A percentile compares a stretch with the other conserved stretches of the same genome.
Evolutionary conservation across 2,113 vertebrate species (phyloP).

Genomic region (Myxocyprinus asiaticus): DNA sequence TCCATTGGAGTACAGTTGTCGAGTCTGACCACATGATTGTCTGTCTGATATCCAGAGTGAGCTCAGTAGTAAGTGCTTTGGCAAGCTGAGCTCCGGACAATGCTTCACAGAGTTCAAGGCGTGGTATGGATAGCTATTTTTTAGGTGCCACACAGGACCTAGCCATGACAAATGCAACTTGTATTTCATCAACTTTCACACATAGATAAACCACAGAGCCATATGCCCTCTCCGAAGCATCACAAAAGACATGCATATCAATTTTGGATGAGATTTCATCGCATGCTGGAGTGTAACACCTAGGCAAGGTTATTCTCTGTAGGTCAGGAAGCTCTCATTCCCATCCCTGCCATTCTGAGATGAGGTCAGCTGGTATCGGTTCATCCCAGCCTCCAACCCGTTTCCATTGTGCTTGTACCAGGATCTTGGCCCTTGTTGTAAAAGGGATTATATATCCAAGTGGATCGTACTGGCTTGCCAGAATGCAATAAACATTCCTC

Average conservation of each 20-base stretch:
- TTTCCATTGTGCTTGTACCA: neutral
- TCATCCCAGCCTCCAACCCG: slow-evolving; percentile 24
- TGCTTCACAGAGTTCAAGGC: neutral
- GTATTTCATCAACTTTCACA: too few relatives aligned
- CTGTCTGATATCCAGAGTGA: too few relatives aligned
- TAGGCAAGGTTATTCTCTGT: neutral
- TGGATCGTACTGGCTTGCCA: slow-evolving; percentile 11
- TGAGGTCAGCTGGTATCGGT: neutral
- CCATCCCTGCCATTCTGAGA: slow-evolving; percentile 6
- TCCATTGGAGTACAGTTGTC: too few relatives aligned
- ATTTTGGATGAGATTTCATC: too few relatives aligned
- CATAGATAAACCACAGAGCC: too few relatives aligned
- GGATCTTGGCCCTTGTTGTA: slow-evolving; percentile 11
- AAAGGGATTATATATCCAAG: slow-evolving; percentile 1
- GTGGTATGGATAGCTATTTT: slow-evolving; percentile 23
- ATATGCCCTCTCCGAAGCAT: too few relatives aligned
- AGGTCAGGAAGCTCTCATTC: neutral
- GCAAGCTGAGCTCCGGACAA: too few relatives aligned
- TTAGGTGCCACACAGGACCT: slow-evolving; percentile 27
- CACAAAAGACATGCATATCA: too few relatives aligned
- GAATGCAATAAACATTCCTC: neutral
- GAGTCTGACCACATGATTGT: too few relatives aligned
- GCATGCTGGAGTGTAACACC: too few relatives aligned
- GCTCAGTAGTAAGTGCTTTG: too few relatives aligned
- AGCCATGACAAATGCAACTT: slow-evolving; percentile 11